Evolutionary conservation across 2,888 invertebrate genomes (phyloP).

Genomic region (Camptogramma bilineatum): DNA sequence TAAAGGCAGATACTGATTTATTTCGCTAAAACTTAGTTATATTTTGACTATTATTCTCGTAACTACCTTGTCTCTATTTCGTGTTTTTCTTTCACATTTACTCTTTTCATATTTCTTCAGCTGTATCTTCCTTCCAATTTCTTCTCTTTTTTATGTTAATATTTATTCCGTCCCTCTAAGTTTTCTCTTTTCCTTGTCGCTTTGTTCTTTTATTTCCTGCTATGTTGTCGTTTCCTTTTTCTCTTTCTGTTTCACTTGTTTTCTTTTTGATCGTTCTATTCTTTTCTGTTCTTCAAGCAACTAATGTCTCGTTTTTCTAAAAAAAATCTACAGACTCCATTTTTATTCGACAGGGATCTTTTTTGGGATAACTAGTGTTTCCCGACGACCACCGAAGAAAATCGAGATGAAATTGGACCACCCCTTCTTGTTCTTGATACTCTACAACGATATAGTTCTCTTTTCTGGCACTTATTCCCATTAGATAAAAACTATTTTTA

Average conservation of each 20-base stretch:
- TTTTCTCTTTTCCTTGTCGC: too few relatives aligned
- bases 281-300: neutral
- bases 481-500: neutral
- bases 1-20: too few relatives aligned
- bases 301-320: neutral
- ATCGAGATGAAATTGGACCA: constrained; percentile 42
- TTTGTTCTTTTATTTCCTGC: neutral
- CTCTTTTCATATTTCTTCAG: too few relatives aligned
- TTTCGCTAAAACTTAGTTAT: too few relatives aligned
- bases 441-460: constrained; percentile 44
- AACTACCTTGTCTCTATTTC: too few relatives aligned
- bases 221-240: neutral
- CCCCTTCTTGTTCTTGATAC: constrained; percentile 45
- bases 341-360: constrained; percentile 14
- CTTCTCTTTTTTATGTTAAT: too few relatives aligned
- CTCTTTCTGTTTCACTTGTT: neutral
- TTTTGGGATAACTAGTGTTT: neutral
- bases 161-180: too few relatives aligned
- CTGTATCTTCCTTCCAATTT: too few relatives aligned
- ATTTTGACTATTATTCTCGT: too few relatives aligned
- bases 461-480: constrained; percentile 46
- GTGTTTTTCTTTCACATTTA: too few relatives aligned
- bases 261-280: neutral
- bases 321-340: neutral
- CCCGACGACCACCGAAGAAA: constrained; percentile 23